These are phyloP conservation scores for Morelia viridis DNA, from an alignment of 2,797 vertebrate species.

Conservation along the genomic window DNA sequence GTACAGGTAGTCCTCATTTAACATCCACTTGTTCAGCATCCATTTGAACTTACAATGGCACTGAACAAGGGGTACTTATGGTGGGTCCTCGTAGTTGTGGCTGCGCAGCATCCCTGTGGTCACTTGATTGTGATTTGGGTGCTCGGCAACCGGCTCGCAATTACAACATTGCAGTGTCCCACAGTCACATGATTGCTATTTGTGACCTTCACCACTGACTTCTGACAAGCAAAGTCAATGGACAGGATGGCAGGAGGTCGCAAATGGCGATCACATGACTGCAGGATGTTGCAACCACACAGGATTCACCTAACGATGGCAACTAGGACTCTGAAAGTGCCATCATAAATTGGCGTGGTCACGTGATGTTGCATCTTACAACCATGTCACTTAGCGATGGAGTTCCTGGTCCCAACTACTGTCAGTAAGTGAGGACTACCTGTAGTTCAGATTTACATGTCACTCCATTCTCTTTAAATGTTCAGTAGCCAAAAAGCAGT, in stretches of 20 bases:
- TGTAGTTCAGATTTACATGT: slow-evolving; percentile 25
- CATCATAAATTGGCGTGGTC: background rate
- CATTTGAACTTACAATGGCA: background rate
- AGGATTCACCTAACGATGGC: background rate
- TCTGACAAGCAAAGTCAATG: background rate
- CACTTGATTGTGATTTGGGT: background rate
- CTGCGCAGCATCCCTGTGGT: background rate
- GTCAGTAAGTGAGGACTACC: background rate
- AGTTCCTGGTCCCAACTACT: background rate
- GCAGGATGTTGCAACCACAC: no score
- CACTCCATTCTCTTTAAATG: slow-evolving; percentile 56
- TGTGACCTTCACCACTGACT: background rate
- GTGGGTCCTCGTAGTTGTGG: background rate
- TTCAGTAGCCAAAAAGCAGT: slow-evolving; percentile 51
- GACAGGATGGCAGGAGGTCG: background rate
- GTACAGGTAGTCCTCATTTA: background rate
- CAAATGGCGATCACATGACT: background rate
- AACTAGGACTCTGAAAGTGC: background rate
- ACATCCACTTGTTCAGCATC: background rate
- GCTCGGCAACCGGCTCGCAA: background rate
- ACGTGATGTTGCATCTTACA: background rate
- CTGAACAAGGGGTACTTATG: background rate
- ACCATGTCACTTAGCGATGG: background rate
- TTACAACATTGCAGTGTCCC: background rate
- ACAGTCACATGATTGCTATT: background rate